Conservation (phyloP, 2,888 invertebrate species). For the Danaus chrysippus region DNA sequence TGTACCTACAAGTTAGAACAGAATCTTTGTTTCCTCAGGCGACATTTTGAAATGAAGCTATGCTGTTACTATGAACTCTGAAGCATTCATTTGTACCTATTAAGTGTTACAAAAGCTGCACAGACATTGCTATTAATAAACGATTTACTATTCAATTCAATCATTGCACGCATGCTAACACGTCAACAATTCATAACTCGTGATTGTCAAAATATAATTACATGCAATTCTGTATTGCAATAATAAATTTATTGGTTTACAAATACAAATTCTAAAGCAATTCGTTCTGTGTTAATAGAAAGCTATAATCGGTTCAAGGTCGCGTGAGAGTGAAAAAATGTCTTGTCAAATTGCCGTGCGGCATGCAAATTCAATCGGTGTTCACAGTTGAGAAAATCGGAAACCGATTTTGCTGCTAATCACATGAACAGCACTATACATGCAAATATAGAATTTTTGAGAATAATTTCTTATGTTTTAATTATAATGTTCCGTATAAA, state of each 20-base stretch:
- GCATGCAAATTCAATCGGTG: slow-evolving; percentile 1
- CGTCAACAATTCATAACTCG: slow-evolving; percentile 1
- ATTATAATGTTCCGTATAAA: too few species aligned
- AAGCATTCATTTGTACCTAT: too few species aligned
- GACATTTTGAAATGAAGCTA: too few species aligned
- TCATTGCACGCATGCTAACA: neutral
- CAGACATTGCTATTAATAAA: too few species aligned
- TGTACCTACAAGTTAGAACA: too few species aligned
- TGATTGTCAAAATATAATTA: slow-evolving; percentile 5
- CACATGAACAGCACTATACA: too few species aligned
- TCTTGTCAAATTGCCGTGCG: slow-evolving; percentile 18
- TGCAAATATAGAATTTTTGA: too few species aligned
- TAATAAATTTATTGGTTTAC: neutral
- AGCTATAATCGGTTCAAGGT: slow-evolving; percentile 65
- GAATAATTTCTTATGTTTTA: too few species aligned
- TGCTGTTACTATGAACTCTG: too few species aligned
- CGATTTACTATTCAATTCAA: neutral
- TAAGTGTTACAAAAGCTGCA: too few species aligned
- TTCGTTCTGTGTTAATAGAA: slow-evolving; percentile 42
- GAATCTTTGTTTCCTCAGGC: too few species aligned
- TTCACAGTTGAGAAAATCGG: neutral
- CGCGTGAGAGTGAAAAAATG: slow-evolving; percentile 25
- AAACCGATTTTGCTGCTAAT: neutral
- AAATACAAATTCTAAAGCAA: slow-evolving; percentile 1
- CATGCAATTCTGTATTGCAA: neutral